Evolutionary conservation across 2,797 vertebrate species (phyloP).

Genomic region (Erpetoichthys calabaricus): DNA sequence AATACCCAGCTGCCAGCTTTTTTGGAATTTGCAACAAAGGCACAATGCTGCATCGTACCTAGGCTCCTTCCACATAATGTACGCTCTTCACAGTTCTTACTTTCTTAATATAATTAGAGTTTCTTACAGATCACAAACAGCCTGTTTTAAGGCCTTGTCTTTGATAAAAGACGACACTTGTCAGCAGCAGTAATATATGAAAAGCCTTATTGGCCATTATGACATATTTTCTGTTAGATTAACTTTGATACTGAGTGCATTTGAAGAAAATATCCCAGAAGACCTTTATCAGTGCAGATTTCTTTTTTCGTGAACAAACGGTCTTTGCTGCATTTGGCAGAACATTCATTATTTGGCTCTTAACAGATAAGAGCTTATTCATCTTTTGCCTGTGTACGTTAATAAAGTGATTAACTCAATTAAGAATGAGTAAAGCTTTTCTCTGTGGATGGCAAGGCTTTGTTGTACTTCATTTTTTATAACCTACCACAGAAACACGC

Average conservation of each 20-base stretch:
- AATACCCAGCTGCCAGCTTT: too few species aligned
- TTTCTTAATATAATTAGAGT: background rate
- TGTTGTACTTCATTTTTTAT: slow-evolving; percentile 23
- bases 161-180: background rate
- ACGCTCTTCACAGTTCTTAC: too few species aligned
- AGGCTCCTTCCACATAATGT: too few species aligned
- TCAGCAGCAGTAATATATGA: slow-evolving; percentile 18
- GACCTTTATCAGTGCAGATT: slow-evolving; percentile 18
- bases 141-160: background rate
- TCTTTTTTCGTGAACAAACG: slow-evolving; percentile 9
- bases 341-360: slow-evolving; percentile 24
- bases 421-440: slow-evolving; percentile 29
- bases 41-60: too few species aligned
- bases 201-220: slow-evolving; percentile 28
- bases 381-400: slow-evolving; percentile 39
- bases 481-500: slow-evolving; percentile 14
- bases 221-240: slow-evolving; percentile 15
- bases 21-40: too few species aligned
- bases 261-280: slow-evolving; percentile 30
- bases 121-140: background rate
- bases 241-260: slow-evolving; percentile 25
- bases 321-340: slow-evolving; percentile 8
- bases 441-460: slow-evolving; percentile 21
- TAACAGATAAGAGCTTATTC: slow-evolving; percentile 37
- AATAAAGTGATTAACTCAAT: slow-evolving; percentile 41